Conservation (phyloP, 2,888 invertebrate species). For the Nephrocerus scutellatus region DNA sequence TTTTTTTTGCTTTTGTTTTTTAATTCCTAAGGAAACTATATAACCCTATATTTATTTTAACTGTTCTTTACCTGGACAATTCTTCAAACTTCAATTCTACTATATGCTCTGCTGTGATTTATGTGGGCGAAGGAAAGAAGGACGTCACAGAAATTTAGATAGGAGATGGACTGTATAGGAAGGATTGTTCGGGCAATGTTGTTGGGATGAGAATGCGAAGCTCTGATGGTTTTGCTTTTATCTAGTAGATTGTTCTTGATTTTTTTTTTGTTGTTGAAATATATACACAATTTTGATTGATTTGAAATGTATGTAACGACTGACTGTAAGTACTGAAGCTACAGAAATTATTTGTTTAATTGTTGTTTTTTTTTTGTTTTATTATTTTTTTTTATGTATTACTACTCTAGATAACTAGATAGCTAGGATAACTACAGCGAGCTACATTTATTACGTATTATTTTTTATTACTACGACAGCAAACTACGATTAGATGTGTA, state of each 20-base stretch:
- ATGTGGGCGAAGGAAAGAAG: too few species aligned
- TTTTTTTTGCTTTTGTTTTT: background rate
- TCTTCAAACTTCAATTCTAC: too few species aligned
- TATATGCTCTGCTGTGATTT: constrained; percentile 5
- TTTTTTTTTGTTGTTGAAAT: constrained; percentile 6
- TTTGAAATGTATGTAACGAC: constrained; percentile 28
- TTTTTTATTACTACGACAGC: constrained; percentile 14
- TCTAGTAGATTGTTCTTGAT: constrained; percentile 9
- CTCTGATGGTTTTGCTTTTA: constrained; percentile 26
- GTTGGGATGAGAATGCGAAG: constrained; percentile 40
- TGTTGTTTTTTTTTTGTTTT: constrained; percentile 4
- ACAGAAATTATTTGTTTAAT: constrained; percentile 13
- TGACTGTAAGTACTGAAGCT: constrained; percentile 24
- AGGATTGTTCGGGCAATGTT: constrained; percentile 22
- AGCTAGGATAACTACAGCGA: constrained; percentile 21
- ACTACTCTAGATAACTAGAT: constrained; percentile 11
- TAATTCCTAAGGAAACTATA: constrained; percentile 1
- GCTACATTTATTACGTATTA: constrained; percentile 17
- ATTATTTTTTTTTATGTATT: constrained; percentile 5
- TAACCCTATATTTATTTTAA: background rate
- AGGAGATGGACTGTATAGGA: too few species aligned
- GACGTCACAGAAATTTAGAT: too few species aligned
- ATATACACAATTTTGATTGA: constrained; percentile 4
- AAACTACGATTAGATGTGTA: constrained; percentile 15
- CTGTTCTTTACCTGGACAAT: too few species aligned